Evolutionary conservation across 2,888 invertebrate genomes (phyloP).

Genomic region (Anthoptus insignis): DNA sequence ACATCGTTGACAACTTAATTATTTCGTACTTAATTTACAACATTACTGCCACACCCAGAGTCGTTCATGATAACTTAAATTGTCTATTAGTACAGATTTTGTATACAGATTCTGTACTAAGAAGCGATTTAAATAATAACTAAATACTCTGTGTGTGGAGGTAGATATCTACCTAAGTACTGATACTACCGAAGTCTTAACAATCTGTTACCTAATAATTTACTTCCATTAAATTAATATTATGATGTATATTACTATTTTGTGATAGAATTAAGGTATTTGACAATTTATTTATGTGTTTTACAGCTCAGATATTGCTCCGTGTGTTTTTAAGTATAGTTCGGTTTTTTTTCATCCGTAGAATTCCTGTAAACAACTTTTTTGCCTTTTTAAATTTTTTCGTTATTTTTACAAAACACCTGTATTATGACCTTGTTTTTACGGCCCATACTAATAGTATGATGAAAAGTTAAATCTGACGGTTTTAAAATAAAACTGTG

Average conservation of each 20-base stretch:
- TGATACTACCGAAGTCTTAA: background rate
- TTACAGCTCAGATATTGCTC: background rate
- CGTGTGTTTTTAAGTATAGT: background rate
- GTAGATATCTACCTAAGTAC: background rate
- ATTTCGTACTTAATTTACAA: conserved; percentile 43
- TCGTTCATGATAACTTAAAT: too few relatives aligned
- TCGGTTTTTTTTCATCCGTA: too few relatives aligned
- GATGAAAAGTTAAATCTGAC: background rate
- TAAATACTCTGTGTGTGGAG: too few relatives aligned
- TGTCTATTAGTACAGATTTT: too few relatives aligned
- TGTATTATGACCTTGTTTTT: too few relatives aligned
- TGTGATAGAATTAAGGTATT: background rate
- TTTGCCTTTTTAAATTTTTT: too few relatives aligned
- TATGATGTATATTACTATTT: background rate
- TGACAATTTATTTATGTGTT: conserved; percentile 3
- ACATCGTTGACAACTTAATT: conserved; percentile 33
- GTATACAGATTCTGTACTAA: too few relatives aligned
- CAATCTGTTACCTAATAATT: background rate
- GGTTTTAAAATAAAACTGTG: too few relatives aligned
- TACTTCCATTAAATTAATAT: background rate
- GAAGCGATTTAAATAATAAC: too few relatives aligned
- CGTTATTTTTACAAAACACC: too few relatives aligned
- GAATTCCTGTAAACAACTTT: too few relatives aligned
- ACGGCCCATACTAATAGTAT: background rate
- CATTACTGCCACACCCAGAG: too few relatives aligned